Conservation (phyloP, 2,888 invertebrate species). For the Mechanitis messenoides region DNA sequence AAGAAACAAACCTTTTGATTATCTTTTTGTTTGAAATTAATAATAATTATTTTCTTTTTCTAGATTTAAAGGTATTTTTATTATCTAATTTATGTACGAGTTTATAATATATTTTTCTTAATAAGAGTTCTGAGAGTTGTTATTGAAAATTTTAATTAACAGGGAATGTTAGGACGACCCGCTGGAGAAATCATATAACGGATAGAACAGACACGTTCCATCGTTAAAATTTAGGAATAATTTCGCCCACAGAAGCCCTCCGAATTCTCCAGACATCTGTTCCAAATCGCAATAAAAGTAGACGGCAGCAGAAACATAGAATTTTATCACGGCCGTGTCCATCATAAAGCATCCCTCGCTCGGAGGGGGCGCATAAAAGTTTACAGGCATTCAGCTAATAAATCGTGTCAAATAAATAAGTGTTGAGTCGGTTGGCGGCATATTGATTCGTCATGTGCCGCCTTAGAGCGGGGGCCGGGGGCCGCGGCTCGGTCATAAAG, state of each 20-base stretch:
- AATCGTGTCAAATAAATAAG: conserved; percentile 77
- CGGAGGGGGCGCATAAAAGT: conserved; percentile 68
- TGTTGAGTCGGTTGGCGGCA: conserved; percentile 76
- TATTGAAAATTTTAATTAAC: conserved; percentile 14
- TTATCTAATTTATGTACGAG: not conserved
- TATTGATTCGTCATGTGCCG: conserved; percentile 77
- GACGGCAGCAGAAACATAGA: conserved; percentile 62
- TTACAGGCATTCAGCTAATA: conserved; percentile 75
- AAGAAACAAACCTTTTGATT: conserved; percentile 3
- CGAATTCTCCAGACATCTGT: conserved; percentile 57
- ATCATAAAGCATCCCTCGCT: conserved; percentile 65
- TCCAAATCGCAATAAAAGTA: conserved; percentile 63
- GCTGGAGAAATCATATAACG: conserved; percentile 20
- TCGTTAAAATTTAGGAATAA: conserved; percentile 38
- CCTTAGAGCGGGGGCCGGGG: conserved; percentile 53
- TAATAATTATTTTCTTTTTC: conserved; percentile 6
- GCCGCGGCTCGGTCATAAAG: conserved; percentile 77
- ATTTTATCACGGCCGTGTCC: conserved; percentile 68
- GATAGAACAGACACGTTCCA: conserved; percentile 28
- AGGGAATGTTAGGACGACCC: conserved; percentile 10
- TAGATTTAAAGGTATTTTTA: no score
- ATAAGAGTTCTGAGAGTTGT: not conserved
- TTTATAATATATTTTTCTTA: not conserved
- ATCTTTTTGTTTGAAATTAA: conserved; percentile 6
- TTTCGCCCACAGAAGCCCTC: conserved; percentile 37